Conservation (phyloP, 2,113 vertebrate genomes). For the Rhizomys pruinosus region DNA sequence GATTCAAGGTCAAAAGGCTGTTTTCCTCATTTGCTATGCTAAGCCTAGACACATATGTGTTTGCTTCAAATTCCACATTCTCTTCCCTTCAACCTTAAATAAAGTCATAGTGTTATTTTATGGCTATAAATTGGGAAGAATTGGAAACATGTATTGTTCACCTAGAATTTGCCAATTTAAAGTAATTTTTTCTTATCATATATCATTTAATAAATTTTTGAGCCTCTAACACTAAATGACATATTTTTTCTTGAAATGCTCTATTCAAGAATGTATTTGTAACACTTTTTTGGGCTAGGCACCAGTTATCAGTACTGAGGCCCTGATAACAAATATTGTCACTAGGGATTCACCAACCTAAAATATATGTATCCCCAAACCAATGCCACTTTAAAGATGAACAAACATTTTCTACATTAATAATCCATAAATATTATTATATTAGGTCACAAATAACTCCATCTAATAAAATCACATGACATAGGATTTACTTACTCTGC, state of each 20-base stretch:
- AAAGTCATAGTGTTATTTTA: conserved; percentile 33
- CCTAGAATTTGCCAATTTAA: background rate
- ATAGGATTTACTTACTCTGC: conserved; percentile 85
- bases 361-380: conserved; percentile 77
- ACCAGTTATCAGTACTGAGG: background rate
- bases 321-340: conserved; percentile 66
- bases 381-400: conserved; percentile 85
- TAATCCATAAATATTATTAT: conserved; percentile 82
- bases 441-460: conserved; percentile 83
- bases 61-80: background rate
- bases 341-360: conserved; percentile 63
- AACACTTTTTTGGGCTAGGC: background rate
- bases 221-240: too few species aligned
- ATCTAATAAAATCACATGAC: conserved; percentile 83
- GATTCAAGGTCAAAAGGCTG: conserved; percentile 37
- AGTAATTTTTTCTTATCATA: background rate
- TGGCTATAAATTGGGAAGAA: background rate
- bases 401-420: conserved; percentile 82
- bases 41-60: rapidly evolving
- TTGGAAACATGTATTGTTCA: conserved; percentile 44
- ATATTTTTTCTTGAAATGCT: conserved; percentile 8
- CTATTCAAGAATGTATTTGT: conserved; percentile 48
- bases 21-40: background rate
- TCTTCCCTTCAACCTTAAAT: background rate
- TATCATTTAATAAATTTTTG: conserved; percentile 53